Evolutionary conservation across 2,888 invertebrate genomes (phyloP).

Genomic region (Sminthurides aquaticus): DNA sequence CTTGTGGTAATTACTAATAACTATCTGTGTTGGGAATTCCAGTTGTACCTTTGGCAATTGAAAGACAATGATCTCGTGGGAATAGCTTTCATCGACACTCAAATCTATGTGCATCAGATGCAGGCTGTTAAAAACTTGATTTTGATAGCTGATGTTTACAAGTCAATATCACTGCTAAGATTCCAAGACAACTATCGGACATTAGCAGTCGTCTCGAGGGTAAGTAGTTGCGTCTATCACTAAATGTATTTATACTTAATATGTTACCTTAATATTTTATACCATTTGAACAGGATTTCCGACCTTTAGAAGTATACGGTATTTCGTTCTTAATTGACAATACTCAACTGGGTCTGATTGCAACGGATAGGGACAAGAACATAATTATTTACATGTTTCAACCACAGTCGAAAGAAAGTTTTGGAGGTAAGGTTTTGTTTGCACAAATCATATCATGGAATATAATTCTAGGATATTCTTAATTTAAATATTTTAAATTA

Average conservation of each 20-base stretch:
- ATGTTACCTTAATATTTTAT: too few species aligned
- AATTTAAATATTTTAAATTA: too few species aligned
- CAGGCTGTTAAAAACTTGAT: conserved; percentile 87
- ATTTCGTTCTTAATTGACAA: conserved; percentile 93
- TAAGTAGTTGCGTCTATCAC: too few species aligned
- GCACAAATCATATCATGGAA: too few species aligned
- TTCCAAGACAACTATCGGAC: conserved; percentile 87
- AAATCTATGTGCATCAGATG: conserved; percentile 94
- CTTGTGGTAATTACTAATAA: too few species aligned
- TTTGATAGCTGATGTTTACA: conserved; percentile 91
- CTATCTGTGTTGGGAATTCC: too few species aligned
- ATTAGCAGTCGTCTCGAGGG: conserved; percentile 75
- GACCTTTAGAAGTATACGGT: conserved; percentile 68
- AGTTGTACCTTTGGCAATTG: conserved; percentile 97
- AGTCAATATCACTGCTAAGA: conserved; percentile 83
- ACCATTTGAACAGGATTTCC: conserved; percentile 64
- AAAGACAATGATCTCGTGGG: conserved; percentile 95
- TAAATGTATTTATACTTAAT: too few species aligned
- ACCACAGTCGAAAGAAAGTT: conserved; percentile 87
- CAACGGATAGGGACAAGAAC: conserved; percentile 84
- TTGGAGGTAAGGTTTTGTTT: conserved; percentile 64
- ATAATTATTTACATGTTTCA: conserved; percentile 88
- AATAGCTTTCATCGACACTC: conserved; percentile 97
- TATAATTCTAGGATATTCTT: too few species aligned
- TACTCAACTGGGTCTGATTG: conserved; percentile 78